These are phyloP conservation scores for Colletes collaris DNA, from an alignment of 2,888 invertebrate genomes.

Conservation along the genomic window DNA sequence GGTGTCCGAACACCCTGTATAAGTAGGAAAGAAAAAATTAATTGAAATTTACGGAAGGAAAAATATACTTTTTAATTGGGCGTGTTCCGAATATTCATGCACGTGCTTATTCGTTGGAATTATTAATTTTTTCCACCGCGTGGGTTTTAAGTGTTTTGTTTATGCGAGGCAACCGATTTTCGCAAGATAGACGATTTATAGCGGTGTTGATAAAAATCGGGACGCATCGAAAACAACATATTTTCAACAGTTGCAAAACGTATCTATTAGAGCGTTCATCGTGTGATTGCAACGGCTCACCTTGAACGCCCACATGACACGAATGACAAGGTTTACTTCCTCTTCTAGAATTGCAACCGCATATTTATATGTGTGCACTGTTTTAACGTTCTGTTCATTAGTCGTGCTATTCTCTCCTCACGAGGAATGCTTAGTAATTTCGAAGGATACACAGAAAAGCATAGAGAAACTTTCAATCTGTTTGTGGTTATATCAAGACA, in stretches of 20 bases:
- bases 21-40: too few relatives aligned
- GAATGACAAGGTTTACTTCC: conserved; percentile 59
- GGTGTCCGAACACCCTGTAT: too few relatives aligned
- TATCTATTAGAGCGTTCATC: conserved; percentile 46
- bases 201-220: conserved; percentile 21
- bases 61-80: too few relatives aligned
- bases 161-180: too few relatives aligned
- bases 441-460: background rate
- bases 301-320: conserved; percentile 58
- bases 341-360: conserved; percentile 54
- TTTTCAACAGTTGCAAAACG: conserved; percentile 36
- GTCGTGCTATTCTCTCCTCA: background rate
- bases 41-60: too few relatives aligned
- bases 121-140: too few relatives aligned
- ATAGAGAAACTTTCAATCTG: background rate
- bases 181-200: background rate
- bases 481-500: too few relatives aligned
- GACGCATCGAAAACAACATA: conserved; percentile 13
- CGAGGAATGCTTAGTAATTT: background rate
- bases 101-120: too few relatives aligned
- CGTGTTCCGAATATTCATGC: too few relatives aligned
- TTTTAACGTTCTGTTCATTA: conserved; percentile 9
- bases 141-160: too few relatives aligned
- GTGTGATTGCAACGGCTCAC: conserved; percentile 45
- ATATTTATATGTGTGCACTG: conserved; percentile 33